These are phyloP conservation scores for Spinibarbus caldwelli DNA, from an alignment of 2,797 vertebrate species.

Conservation along the genomic window DNA sequence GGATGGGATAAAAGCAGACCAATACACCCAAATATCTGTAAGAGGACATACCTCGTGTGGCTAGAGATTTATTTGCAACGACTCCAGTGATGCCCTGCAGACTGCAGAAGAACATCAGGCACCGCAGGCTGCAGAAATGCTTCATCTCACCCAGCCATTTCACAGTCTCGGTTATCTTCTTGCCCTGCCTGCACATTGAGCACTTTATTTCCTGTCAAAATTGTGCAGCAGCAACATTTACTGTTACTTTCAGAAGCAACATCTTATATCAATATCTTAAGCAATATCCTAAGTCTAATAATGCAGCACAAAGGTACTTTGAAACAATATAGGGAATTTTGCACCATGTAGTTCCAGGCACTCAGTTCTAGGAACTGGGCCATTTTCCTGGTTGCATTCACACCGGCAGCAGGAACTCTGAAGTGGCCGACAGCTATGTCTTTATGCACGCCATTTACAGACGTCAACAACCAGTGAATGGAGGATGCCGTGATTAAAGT, in stretches of 20 bases:
- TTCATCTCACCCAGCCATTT: conserved; percentile 90
- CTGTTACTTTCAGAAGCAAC: background rate
- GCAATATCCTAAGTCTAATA: background rate
- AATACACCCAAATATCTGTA: conserved; percentile 70
- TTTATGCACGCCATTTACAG: too few relatives aligned
- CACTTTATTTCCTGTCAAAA: conserved; percentile 89
- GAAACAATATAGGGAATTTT: too few relatives aligned
- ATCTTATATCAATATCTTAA: background rate
- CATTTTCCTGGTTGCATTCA: too few relatives aligned
- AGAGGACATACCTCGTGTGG: conserved; percentile 68
- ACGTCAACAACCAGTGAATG: too few relatives aligned
- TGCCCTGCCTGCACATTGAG: conserved; percentile 87
- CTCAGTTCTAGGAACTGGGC: too few relatives aligned
- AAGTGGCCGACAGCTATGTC: too few relatives aligned
- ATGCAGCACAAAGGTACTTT: background rate
- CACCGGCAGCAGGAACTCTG: too few relatives aligned
- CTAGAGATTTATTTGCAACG: conserved; percentile 37
- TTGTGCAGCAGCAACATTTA: conserved; percentile 11
- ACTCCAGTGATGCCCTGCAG: conserved; percentile 83
- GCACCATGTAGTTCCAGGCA: too few relatives aligned
- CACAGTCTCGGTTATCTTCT: conserved; percentile 89
- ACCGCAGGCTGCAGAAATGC: conserved; percentile 92
- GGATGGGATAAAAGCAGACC: background rate
- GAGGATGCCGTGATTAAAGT: too few relatives aligned
- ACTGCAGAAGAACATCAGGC: conserved; percentile 92